Evolutionary conservation across 2,113 vertebrate species (phyloP).

Genomic region (Empidonax alnorum): DNA sequence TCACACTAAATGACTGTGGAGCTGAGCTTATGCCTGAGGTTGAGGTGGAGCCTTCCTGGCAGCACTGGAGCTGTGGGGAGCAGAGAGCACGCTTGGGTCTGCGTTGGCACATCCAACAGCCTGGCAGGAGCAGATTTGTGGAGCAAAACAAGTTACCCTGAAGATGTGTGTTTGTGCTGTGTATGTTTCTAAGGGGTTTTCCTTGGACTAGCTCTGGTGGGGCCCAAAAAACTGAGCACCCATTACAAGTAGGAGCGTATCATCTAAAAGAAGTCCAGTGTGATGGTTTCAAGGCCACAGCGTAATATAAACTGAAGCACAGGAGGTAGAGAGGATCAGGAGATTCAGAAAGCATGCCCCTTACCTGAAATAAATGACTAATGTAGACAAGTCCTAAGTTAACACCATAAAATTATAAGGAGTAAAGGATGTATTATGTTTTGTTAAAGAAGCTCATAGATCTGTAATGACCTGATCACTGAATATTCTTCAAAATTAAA

Average conservation of each 20-base stretch:
- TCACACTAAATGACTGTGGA: rapidly evolving
- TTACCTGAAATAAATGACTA: background rate
- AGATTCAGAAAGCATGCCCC: background rate
- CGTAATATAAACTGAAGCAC: background rate
- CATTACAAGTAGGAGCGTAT: background rate
- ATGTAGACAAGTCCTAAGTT: background rate
- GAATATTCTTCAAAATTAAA: background rate
- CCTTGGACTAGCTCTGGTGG: background rate
- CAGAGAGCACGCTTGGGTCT: background rate
- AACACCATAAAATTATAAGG: background rate
- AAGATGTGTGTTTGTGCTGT: background rate
- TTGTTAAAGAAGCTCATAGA: background rate
- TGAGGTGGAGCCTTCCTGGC: background rate
- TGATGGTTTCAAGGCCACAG: background rate
- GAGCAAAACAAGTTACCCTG: background rate
- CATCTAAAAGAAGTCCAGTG: background rate
- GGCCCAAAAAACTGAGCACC: background rate
- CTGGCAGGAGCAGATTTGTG: background rate
- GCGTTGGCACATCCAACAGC: background rate
- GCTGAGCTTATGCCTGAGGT: background rate
- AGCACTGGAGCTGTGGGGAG: background rate
- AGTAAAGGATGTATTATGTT: background rate
- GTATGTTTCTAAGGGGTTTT: background rate
- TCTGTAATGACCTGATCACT: background rate
- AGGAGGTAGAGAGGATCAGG: background rate